Evolutionary conservation across 2,113 vertebrate genomes (phyloP).

Genomic region (Perognathus longimembris): DNA sequence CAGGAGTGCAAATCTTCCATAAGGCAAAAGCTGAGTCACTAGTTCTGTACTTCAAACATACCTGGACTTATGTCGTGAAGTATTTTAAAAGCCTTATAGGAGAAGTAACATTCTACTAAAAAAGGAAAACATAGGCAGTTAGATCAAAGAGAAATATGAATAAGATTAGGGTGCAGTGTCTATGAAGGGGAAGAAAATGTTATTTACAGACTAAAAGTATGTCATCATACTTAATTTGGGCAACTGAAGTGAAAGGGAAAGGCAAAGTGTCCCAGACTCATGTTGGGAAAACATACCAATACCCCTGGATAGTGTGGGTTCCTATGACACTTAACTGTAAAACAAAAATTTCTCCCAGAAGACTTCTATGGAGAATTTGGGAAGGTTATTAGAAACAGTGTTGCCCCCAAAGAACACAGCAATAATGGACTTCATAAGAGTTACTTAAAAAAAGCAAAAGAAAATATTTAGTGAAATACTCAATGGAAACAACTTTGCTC

Average conservation of each 20-base stretch:
- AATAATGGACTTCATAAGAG: constrained; percentile 1
- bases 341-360: background rate
- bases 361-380: background rate
- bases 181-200: background rate
- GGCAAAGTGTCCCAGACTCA: background rate
- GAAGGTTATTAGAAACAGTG: constrained; percentile 25
- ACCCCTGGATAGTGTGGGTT: background rate
- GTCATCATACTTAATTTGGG: background rate
- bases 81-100: background rate
- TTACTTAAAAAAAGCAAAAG: constrained; percentile 11
- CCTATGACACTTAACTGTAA: background rate
- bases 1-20: background rate
- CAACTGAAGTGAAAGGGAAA: background rate
- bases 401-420: constrained; percentile 2
- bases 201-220: background rate
- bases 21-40: background rate
- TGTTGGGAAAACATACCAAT: background rate
- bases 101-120: background rate
- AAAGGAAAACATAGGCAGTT: background rate
- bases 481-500: background rate
- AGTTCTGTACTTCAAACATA: background rate
- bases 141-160: constrained; percentile 4
- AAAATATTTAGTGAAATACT: constrained; percentile 35
- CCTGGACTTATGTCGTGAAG: background rate
- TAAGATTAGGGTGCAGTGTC: background rate